A percentile compares a stretch with the other conserved stretches of the same genome.
Evolutionary conservation across 1,140 invertebrate genomes (phyloP).

Genomic region (Pogonus chalceus): DNA sequence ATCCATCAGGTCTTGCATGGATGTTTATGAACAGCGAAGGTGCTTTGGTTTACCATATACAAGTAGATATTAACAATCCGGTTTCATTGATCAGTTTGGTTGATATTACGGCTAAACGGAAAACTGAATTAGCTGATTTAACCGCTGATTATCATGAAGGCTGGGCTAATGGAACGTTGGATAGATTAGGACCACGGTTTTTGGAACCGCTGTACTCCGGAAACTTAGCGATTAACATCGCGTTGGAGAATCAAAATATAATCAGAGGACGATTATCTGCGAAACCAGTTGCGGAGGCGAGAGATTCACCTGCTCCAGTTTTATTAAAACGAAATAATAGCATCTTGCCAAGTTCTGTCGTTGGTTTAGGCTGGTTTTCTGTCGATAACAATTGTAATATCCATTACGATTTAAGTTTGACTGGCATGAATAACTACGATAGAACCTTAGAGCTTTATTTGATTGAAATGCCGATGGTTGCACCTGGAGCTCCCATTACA

Average conservation of each 20-base stretch:
- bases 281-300: constrained; percentile 62
- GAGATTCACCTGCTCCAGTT: constrained; percentile 54
- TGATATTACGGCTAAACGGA: constrained; percentile 56
- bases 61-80: constrained; percentile 38
- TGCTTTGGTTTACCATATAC: constrained; percentile 60
- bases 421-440: constrained; percentile 25
- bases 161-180: constrained; percentile 56
- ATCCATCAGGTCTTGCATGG: constrained; percentile 57
- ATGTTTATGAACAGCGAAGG: constrained; percentile 66
- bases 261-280: constrained; percentile 55
- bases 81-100: constrained; percentile 54
- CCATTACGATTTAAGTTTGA: constrained; percentile 65
- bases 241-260: constrained; percentile 42
- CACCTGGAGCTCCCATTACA: constrained; percentile 52
- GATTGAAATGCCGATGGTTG: constrained; percentile 52
- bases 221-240: constrained; percentile 63
- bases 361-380: constrained; percentile 71
- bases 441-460: constrained; percentile 45
- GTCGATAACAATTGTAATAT: constrained; percentile 72
- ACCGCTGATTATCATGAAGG: constrained; percentile 47
- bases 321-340: constrained; percentile 48
- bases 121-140: constrained; percentile 59
- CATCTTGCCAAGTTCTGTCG: constrained; percentile 37
- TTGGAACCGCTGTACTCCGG: constrained; percentile 71
- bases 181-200: constrained; percentile 52